These are phyloP conservation scores for Vulpes ferrilata DNA, from an alignment of 2,113 vertebrate species.

Conservation along the genomic window DNA sequence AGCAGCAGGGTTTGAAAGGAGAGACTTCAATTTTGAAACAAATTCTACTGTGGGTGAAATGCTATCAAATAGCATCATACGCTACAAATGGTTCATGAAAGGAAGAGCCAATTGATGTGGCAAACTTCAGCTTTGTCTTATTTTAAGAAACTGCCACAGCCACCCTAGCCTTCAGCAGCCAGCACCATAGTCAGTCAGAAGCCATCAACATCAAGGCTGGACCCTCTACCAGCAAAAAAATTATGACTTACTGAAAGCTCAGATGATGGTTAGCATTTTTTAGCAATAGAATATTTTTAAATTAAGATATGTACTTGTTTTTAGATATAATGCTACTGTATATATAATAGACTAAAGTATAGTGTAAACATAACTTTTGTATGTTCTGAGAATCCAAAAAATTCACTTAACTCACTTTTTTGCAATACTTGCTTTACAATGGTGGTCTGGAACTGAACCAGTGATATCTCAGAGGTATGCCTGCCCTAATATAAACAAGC, in stretches of 20 bases:
- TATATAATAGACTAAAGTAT: neutral
- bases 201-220: neutral
- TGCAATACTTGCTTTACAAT: neutral
- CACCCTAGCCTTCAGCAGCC: neutral
- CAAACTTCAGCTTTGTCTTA: neutral
- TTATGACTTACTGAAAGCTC: neutral
- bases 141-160: neutral
- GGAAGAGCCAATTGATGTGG: neutral
- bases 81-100: neutral
- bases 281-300: neutral
- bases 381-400: neutral
- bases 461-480: neutral
- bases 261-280: neutral
- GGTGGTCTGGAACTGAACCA: neutral
- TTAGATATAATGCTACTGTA: neutral
- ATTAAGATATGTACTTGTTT: neutral
- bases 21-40: neutral
- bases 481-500: neutral
- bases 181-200: neutral
- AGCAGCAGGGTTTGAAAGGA: neutral
- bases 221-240: neutral
- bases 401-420: neutral
- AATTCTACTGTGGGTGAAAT: neutral
- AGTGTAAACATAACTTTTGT: neutral
- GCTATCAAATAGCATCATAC: neutral